Evolutionary conservation across 2,113 vertebrate genomes (phyloP).

Genomic region (Gallinago paraguaiae): DNA sequence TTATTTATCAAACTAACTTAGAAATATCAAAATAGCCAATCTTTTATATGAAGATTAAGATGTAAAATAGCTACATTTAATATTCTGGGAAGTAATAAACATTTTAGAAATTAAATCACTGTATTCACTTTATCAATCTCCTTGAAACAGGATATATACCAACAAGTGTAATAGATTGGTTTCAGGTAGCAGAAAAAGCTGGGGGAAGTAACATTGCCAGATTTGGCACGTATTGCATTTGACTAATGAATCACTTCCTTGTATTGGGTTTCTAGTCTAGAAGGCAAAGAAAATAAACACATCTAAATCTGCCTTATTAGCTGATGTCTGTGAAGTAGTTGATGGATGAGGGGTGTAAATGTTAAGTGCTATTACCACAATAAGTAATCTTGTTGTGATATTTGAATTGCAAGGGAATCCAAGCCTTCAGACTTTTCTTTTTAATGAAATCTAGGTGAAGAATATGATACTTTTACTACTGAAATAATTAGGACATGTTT

Average conservation of each 20-base stretch:
- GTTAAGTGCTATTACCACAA: neutral
- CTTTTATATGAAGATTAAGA: neutral
- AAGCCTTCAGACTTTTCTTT: neutral
- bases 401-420: neutral
- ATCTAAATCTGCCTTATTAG: neutral
- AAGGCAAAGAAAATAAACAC: conserved; percentile 23
- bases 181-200: neutral
- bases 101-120: neutral
- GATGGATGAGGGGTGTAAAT: neutral
- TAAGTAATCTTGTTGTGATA: neutral
- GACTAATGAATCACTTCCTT: conserved; percentile 24
- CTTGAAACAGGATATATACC: neutral
- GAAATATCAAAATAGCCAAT: neutral
- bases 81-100: neutral
- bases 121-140: neutral
- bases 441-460: neutral
- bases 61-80: neutral
- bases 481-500: neutral
- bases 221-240: neutral
- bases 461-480: neutral
- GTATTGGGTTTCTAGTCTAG: neutral
- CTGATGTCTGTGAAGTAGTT: neutral
- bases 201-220: neutral
- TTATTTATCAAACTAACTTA: neutral
- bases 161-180: neutral